These are phyloP conservation scores for Astropecten irregularis DNA, from an alignment of 53 echinoderm and acorn worm species.

Conservation along the genomic window DNA sequence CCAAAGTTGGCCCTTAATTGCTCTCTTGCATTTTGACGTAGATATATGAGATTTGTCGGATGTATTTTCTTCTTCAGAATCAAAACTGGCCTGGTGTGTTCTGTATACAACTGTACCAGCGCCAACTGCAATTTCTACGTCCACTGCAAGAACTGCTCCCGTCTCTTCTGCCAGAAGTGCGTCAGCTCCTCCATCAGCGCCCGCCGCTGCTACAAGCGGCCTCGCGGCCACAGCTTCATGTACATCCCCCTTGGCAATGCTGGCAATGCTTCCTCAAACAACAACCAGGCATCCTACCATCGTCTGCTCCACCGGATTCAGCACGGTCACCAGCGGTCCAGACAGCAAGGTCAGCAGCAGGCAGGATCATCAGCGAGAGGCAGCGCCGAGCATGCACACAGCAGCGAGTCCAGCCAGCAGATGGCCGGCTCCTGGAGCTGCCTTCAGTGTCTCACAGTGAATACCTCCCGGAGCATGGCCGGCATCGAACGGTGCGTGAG, in stretches of 20 bases:
- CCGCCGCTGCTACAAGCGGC: constrained; percentile 88
- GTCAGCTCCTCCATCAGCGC: constrained; percentile 71
- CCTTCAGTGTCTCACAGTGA: constrained; percentile 8
- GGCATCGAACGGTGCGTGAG: not conserved
- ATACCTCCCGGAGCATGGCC: not conserved
- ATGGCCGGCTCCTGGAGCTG: constrained; percentile 14
- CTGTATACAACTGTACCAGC: constrained; percentile 75
- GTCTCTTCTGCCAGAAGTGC: constrained; percentile 81
- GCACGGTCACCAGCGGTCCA: constrained; percentile 25
- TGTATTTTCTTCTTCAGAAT: constrained; percentile 46
- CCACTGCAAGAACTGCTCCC: constrained; percentile 76
- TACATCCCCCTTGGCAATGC: constrained; percentile 25
- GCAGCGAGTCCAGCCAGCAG: constrained; percentile 5
- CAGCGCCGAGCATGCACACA: not conserved
- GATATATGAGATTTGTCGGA: too few species aligned
- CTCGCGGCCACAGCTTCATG: constrained; percentile 83
- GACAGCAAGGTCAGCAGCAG: constrained; percentile 42
- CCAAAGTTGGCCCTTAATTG: too few species aligned
- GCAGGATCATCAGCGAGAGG: not conserved
- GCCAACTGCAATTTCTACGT: constrained; percentile 58
- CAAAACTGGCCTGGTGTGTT: constrained; percentile 60
- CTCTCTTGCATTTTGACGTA: too few species aligned
- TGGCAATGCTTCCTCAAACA: constrained; percentile 9
- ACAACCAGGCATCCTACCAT: constrained; percentile 18
- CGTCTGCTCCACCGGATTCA: constrained; percentile 16